Conservation (phyloP, 2,797 vertebrate genomes). For the Nannoperca obscura region DNA sequence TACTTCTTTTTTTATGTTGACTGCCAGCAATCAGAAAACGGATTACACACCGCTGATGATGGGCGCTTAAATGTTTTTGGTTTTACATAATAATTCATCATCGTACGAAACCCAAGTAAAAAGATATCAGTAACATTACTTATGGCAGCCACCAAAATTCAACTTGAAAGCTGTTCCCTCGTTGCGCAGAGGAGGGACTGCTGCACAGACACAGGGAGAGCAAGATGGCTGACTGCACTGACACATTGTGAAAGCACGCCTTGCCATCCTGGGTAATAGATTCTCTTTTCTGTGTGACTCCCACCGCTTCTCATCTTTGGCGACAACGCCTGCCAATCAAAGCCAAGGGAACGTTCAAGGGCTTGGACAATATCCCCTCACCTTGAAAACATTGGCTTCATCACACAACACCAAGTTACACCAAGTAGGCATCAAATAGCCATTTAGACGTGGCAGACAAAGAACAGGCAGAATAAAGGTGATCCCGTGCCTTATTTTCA, state of each 20-base stretch:
- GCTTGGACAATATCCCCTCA: slow-evolving; percentile 75
- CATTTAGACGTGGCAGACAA: slow-evolving; percentile 63
- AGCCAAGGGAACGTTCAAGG: slow-evolving; percentile 71
- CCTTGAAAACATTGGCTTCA: slow-evolving; percentile 78
- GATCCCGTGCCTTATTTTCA: slow-evolving; percentile 31
- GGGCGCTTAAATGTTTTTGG: slow-evolving; percentile 44
- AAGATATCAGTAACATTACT: slow-evolving; percentile 62
- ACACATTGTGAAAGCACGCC: slow-evolving; percentile 72
- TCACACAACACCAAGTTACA: slow-evolving; percentile 58
- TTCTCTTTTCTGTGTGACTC: slow-evolving; percentile 75
- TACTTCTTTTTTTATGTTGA: slow-evolving; percentile 19
- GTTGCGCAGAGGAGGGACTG: slow-evolving; percentile 49
- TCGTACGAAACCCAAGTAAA: slow-evolving; percentile 33
- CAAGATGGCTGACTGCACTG: slow-evolving; percentile 80
- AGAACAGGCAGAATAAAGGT: slow-evolving; percentile 61
- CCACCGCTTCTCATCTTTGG: slow-evolving; percentile 72
- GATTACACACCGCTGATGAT: slow-evolving; percentile 54
- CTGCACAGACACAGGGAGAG: slow-evolving; percentile 53
- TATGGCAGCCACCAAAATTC: slow-evolving; percentile 68
- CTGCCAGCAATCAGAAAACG: slow-evolving; percentile 53
- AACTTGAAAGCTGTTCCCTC: slow-evolving; percentile 74
- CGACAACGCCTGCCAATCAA: slow-evolving; percentile 78
- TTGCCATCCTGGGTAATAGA: slow-evolving; percentile 76
- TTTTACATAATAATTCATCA: slow-evolving; percentile 57
- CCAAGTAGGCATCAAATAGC: slow-evolving; percentile 72